phyloP scores from a whole-genome alignment of 2,888 invertebrate genomes.

The Lacanobia oleracea region DNA sequence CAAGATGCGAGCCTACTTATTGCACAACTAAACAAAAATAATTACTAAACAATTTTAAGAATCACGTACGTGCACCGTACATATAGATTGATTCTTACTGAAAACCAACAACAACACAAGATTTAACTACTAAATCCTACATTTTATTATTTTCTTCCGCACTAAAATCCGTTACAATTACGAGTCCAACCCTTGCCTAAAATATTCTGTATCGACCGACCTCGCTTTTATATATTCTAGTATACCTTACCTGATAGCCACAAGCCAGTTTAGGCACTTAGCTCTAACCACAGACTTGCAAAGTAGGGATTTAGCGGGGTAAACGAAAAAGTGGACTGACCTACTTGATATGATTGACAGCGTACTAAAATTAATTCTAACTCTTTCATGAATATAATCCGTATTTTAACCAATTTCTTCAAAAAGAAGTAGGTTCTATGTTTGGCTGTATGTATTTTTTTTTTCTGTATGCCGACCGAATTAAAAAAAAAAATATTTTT shows the following conservation, averaged over 20 bases:
- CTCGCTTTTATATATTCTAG: slow-evolving; percentile 31
- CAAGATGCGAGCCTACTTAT: too few species aligned
- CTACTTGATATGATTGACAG: not conserved
- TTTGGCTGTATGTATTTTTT: too few species aligned
- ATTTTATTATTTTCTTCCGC: slow-evolving; percentile 5
- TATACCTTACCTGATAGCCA: slow-evolving; percentile 1
- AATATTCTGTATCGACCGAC: slow-evolving; percentile 51
- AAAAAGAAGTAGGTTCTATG: too few species aligned
- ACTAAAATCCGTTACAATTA: slow-evolving; percentile 29
- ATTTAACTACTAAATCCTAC: not conserved
- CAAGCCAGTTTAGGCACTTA: slow-evolving; percentile 28
- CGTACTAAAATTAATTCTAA: not conserved
- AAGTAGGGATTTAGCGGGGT: not conserved
- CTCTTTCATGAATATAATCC: not conserved
- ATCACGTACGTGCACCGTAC: too few species aligned
- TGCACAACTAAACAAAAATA: too few species aligned
- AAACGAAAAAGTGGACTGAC: not conserved
- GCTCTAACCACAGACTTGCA: not conserved
- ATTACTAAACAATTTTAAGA: too few species aligned
- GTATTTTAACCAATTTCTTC: not conserved
- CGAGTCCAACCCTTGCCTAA: slow-evolving; percentile 19
- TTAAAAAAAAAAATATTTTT: too few species aligned
- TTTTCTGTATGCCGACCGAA: too few species aligned
- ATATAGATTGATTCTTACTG: not conserved
- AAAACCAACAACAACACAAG: not conserved